Base-by-base conservation (phyloP, 2,113 vertebrate genomes). In the Semnornis frantzii region DNA sequence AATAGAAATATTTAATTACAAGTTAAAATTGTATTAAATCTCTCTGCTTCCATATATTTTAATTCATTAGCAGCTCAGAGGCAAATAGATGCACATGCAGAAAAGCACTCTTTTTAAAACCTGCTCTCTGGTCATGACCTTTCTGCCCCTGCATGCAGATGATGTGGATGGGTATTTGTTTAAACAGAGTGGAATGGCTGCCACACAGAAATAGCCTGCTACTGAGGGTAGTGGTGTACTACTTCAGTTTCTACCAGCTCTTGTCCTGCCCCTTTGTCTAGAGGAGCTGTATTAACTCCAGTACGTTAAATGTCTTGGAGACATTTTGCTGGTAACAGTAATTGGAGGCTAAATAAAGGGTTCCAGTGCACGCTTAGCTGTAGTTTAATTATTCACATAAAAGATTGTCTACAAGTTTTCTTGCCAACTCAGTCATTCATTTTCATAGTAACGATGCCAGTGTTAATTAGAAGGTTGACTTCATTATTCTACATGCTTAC, bases 381-480 rank as follows among this genome's bases (percentile, higher is more conserved):
- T 82, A 92, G 66, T 77, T 95, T 97, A 93, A 97, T 97, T 97
- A 87, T 94, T 97, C 94, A 95, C 87, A 94, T 94, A 80, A 95
- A 97, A 96, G 87, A 82, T 68, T 93, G 94, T 95, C 96, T 92
- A 50, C 79, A 80, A 37, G 42, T 33, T 68, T 59, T 62, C 62
- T 48, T 95, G 94, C 94, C 94, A 97, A 33, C 94, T 95, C 62
- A 39, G 59, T 78, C 93, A 93, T 97, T 79, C 52, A 62, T 96
- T 97, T 95, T 94, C 65, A 73, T 94, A 86, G 87, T 95, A 86
- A 95, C 23, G 0, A 60, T 96, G 94, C 96, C 96, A 97, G 17
- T 52, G 75, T 95, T 97, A 94, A 97, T 97, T 96, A 97, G 78
- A 94, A 94, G 63, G 79, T 84, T 31, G 27, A 92, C 79, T 94